Base-by-base conservation (phyloP, 1,140 invertebrate species). In the Archivesica marissinica region DNA sequence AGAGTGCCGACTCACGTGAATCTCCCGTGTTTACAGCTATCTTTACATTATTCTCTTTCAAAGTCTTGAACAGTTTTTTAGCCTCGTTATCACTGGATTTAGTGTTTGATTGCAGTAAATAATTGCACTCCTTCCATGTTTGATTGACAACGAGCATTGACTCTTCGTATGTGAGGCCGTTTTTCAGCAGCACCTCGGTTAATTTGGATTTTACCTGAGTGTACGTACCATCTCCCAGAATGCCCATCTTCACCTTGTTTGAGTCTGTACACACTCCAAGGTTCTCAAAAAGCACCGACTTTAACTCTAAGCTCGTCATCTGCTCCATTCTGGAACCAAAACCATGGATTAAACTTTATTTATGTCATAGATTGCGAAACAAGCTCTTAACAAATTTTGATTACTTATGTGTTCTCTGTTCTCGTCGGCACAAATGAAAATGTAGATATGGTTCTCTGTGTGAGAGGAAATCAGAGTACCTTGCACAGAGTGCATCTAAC, bases 1-100 rank as follows among this genome's bases (percentile, higher is more conserved):
- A 81, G 20, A 94, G 64, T 0, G 94, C 92, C 39, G 88, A 91
- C 47, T 91, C 89, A 28, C 92, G 89, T n/a, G 79, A 88, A 54
- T 94, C 94, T 23, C 92, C 89, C 3, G 94, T 95, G 86, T 93
- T 94, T 35, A 95, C 92, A 39, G 94, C 94, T 64, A 95, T 93
- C 86, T 94, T 95, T 4, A 94, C 87, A 17, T 92, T 92, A 79
- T 91, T 89, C 28, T 89, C 74, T 77, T 92, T 92, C 38, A 95
- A 86, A 17, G 85, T 85, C 54, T 92, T 85, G 87, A 95, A 94
- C 30, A 89, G 52, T 59, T 87, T 54, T 56, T 89, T 80, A 28
- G 87, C 84, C 44, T 89, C 86, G 50, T 75, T 77, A 70, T 89
- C 87, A 33, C 90, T 59, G 15, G 88, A 68, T 66, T 74, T 81